These are phyloP conservation scores for Ophioderma brevispina DNA, from an alignment of 35 echinoderm and acorn worm species.

Conservation along the genomic window DNA sequence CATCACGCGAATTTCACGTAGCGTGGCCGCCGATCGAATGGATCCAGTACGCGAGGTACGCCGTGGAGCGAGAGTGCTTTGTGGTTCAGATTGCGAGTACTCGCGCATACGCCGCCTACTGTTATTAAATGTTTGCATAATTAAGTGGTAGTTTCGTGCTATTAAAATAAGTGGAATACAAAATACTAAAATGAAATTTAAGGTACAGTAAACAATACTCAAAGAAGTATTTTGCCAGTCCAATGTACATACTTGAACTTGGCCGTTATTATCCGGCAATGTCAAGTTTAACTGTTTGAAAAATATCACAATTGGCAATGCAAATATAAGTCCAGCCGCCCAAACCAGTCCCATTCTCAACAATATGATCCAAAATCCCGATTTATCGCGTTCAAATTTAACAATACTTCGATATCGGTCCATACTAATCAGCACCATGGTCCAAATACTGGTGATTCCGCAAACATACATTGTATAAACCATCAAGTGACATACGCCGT, in stretches of 20 bases:
- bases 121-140: conserved; percentile 4
- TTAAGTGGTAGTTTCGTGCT: conserved; percentile 6
- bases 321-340: background rate
- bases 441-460: conserved; percentile 29
- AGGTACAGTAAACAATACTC: background rate
- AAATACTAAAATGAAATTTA: conserved; percentile 25
- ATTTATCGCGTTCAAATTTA: background rate
- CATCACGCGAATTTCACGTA: conserved; percentile 12
- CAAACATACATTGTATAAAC: background rate
- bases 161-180: conserved; percentile 3
- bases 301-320: background rate
- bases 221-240: background rate
- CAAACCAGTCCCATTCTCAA: conserved; percentile 9
- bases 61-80: background rate
- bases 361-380: background rate
- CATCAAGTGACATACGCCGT: conserved; percentile 4
- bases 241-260: conserved; percentile 9
- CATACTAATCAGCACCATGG: conserved; percentile 27
- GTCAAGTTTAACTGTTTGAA: background rate
- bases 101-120: conserved; percentile 16
- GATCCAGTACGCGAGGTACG: background rate
- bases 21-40: background rate
- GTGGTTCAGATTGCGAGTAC: background rate
- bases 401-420: conserved; percentile 21
- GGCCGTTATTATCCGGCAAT: background rate